Evolutionary conservation across 1,140 invertebrate genomes (phyloP), one percentile per base, ranked within the genome.

Genomic region (Procambarus clarkii): DNA sequence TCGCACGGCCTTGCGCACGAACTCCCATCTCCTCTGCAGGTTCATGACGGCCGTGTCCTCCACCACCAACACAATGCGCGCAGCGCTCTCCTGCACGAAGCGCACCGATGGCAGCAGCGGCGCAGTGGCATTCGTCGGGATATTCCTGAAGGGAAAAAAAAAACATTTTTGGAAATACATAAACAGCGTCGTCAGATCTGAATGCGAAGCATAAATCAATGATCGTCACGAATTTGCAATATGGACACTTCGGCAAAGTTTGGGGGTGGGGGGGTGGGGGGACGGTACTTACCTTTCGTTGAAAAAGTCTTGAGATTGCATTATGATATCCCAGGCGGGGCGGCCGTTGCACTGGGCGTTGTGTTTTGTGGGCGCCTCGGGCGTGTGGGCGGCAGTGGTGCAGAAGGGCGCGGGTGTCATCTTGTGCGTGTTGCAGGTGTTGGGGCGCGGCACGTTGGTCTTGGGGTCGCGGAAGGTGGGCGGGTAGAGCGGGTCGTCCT

Each of bases 311-410:
- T 93, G 80, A 34, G 92, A 93, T 54, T 90, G 91, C 48, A 81
- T 83, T 50, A 97, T 96, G 60, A 97, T 95, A 89, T 96, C 96
- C 94, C 95, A 95, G 3, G 95, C 95, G 93, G 96, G 96, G 64
- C 95, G 94, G 71, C 96, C 95, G 80, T 95, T 94, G 93, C 96
- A 97, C 21, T 96, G 94, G 24, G 95, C 94, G 94, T 97, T 97
- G 60, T 97, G 96, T 93, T 96, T 96, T n/a, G 96, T 97, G 0
- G 96, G 96, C 1, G 96, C 95, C 84, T 95, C 95, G 44, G 94
- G 94, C 93, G 96, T 95, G 93, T 97, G 96, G 84, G 95, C 95
- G 5, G 94, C 94, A 64, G 95, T 94, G 93, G 96, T 96, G 93
- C 96, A 96, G 93, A 96, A 96, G 92, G 95, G 95, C 0, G 94